Percentiles rank a stretch among this genome's conserved stretches.
phyloP scores from a whole-genome alignment of 1,140 invertebrate species.

The Lasaia peninsularis region DNA sequence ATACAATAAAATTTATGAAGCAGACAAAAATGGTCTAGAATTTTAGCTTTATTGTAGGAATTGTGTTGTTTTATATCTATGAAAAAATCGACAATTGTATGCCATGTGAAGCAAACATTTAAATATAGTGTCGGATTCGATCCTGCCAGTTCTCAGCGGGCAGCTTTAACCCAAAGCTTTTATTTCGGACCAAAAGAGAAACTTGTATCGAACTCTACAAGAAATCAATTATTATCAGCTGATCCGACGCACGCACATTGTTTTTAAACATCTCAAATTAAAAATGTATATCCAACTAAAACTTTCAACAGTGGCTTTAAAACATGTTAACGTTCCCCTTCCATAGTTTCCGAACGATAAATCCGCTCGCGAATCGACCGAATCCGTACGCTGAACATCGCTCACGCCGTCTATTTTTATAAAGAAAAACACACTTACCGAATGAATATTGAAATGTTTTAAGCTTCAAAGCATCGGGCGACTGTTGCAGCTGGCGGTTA shows the following conservation, averaged over 20 bases:
- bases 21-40: no score
- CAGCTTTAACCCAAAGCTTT: no score
- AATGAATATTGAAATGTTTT: constrained; percentile 46
- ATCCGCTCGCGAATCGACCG: constrained; percentile 57
- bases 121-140: no score
- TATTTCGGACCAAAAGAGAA: no score
- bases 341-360: constrained; percentile 47
- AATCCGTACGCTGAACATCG: constrained; percentile 47
- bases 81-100: no score
- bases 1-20: no score
- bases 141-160: no score
- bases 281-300: constrained; percentile 58
- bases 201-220: no score
- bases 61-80: no score
- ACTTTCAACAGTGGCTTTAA: constrained; percentile 62
- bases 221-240: constrained; percentile 14
- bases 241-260: constrained; percentile 20
- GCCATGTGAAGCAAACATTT: no score
- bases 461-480: constrained; percentile 23
- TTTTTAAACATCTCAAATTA: constrained; percentile 56
- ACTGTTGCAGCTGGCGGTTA: constrained; percentile 34
- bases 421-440: constrained; percentile 51
- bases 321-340: constrained; percentile 46
- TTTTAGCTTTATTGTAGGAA: no score
- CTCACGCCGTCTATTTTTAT: constrained; percentile 55